Evolutionary conservation across 2,797 vertebrate genomes (phyloP), one percentile per base, ranked within the genome.

Genomic region (Galaxias olidus): DNA sequence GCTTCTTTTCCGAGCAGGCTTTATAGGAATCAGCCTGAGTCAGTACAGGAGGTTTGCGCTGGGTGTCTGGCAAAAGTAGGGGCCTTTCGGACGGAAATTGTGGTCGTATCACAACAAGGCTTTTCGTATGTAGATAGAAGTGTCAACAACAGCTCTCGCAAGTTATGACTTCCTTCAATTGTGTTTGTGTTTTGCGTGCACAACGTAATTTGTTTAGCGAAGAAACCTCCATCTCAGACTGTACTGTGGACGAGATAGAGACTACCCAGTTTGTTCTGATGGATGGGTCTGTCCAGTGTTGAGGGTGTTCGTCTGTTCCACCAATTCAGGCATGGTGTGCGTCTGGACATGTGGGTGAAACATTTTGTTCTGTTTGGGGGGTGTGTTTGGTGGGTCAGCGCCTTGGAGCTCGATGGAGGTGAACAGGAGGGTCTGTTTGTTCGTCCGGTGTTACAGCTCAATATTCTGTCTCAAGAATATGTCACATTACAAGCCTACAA

Each of bases 221-320:
- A 14, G 57, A 40, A 30, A 30, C 30, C 2, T 30, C 30, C 30
- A 30, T 30, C 6, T 30, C 52, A 54, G 8, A 13, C 10, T 19
- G 40, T 18, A 40, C 53, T 42, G 41, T 58, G 59, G 60, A 63
- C 86, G 85, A 84, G 61, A 72, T 65, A 79, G 77, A 69, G 59
- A 81, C 86, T 75, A 74, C 77, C 86, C 85, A 72, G 81, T 90
- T 86, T 86, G 81, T 87, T 87, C 83, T 80, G 81, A 81, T 88
- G 84, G 84, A 87, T 90, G 88, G 86, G n/a, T 92, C 90, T 91
- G 89, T 88, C 84, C 66, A 88, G 90, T 90, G 90, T 92, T 91
- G 57, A 91, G 87, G 68, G 76, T 88, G 85, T 92, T 90, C 91
- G 92, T 92, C 91, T 92, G 92, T 92, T 88, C 90, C 90, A 87